Evolutionary conservation across 1,140 invertebrate genomes (phyloP).

Genomic region (Drosophila elegans): DNA sequence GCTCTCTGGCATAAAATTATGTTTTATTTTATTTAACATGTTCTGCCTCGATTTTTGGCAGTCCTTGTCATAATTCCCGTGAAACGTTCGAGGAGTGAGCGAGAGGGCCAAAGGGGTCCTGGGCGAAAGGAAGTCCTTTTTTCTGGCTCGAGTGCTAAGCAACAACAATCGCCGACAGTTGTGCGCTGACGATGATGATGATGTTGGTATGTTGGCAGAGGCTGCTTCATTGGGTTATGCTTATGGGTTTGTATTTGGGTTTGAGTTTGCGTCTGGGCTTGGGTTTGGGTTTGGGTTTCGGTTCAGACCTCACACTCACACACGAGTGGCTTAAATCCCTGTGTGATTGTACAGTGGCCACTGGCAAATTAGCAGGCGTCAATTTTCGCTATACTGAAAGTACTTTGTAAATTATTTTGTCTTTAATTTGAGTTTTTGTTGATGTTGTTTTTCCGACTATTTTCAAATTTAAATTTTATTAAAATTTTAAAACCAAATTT

Average conservation of each 20-base stretch:
- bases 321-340: conserved; percentile 16
- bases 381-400: too few relatives aligned
- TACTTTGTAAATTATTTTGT: background rate
- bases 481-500: too few relatives aligned
- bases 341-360: conserved; percentile 18
- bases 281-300: conserved; percentile 24
- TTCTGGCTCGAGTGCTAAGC: conserved; percentile 44
- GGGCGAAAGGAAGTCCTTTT: conserved; percentile 60
- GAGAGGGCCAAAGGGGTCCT: conserved; percentile 34
- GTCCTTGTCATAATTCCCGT: conserved; percentile 74
- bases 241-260: conserved; percentile 51
- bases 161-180: conserved; percentile 31
- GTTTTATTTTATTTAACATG: conserved; percentile 83
- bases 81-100: conserved; percentile 25
- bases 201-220: conserved; percentile 44
- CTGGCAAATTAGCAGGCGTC: background rate
- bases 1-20: conserved; percentile 79
- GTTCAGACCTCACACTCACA: conserved; percentile 16
- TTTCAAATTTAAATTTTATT: too few relatives aligned
- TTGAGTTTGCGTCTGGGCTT: conserved; percentile 23
- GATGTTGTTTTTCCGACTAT: too few relatives aligned
- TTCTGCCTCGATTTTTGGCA: conserved; percentile 69
- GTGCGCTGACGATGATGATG: conserved; percentile 51
- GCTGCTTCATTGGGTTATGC: conserved; percentile 75
- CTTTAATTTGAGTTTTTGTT: background rate